Conservation (phyloP, 2,888 invertebrate genomes). For the Neoaliturus tenellus region DNA sequence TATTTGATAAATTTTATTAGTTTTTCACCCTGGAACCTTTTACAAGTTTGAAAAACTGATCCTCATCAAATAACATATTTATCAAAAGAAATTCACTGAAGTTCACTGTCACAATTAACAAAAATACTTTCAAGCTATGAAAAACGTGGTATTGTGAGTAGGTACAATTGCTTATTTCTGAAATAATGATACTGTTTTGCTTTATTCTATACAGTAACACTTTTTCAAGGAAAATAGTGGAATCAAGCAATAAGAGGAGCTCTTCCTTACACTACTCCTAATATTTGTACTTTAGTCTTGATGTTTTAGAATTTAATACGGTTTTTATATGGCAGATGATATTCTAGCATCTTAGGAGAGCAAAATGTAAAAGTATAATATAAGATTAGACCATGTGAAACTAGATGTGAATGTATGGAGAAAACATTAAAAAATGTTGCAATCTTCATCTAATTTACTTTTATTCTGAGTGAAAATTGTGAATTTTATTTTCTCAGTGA, state of each 20-base stretch:
- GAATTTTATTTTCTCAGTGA: slow-evolving; percentile 22
- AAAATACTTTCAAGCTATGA: too few relatives aligned
- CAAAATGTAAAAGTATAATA: background rate
- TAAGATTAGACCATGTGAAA: background rate
- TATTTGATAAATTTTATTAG: too few relatives aligned
- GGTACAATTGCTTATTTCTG: too few relatives aligned
- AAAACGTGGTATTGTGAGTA: too few relatives aligned
- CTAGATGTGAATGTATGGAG: background rate
- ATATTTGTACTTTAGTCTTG: slow-evolving; percentile 25
- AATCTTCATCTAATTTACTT: background rate
- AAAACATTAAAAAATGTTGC: background rate
- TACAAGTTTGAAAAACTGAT: too few relatives aligned
- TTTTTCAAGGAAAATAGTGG: background rate
- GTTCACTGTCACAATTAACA: too few relatives aligned
- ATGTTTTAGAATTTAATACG: slow-evolving; percentile 42
- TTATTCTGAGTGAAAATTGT: background rate
- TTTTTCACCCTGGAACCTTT: too few relatives aligned
- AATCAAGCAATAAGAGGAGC: slow-evolving; percentile 31
- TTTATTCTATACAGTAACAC: too few relatives aligned
- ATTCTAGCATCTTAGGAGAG: slow-evolving; percentile 8
- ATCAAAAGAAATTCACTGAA: too few relatives aligned
- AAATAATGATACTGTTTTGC: too few relatives aligned
- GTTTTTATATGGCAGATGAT: slow-evolving; percentile 41
- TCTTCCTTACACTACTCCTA: slow-evolving; percentile 24
- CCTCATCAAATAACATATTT: too few relatives aligned